Evolutionary conservation across 2,113 vertebrate species (phyloP).

Genomic region (Upupa epops): DNA sequence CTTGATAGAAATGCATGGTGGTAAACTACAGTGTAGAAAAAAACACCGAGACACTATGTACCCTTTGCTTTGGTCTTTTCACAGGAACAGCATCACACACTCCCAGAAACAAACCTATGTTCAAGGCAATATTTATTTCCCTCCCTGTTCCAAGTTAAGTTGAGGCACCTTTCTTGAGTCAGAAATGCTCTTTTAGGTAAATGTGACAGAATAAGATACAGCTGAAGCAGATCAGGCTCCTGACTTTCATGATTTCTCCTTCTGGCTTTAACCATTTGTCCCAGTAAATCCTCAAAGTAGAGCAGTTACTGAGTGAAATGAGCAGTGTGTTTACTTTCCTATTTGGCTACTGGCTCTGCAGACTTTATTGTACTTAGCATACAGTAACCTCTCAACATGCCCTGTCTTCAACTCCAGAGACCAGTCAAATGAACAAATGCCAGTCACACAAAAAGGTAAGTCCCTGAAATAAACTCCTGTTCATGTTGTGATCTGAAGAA

Average conservation of each 20-base stretch:
- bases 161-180: neutral
- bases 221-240: neutral
- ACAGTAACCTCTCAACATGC: slow-evolving; percentile 28
- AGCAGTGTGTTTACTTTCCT: slow-evolving; percentile 40
- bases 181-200: slow-evolving; percentile 1
- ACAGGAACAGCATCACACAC: neutral
- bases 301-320: slow-evolving; percentile 18
- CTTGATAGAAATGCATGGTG: neutral
- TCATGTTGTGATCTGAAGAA: neutral
- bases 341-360: slow-evolving; percentile 36
- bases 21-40: neutral
- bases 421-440: neutral
- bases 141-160: neutral
- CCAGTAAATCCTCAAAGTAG: slow-evolving; percentile 3
- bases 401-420: slow-evolving; percentile 22
- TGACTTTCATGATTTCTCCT: neutral
- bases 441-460: slow-evolving; percentile 26
- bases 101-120: neutral
- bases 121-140: neutral
- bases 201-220: neutral
- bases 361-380: slow-evolving; percentile 52
- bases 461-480: slow-evolving; percentile 23
- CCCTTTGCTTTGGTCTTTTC: neutral
- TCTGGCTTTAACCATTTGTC: neutral
- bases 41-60: neutral